Percentiles rank a stretch among this genome's conserved stretches.
Conservation (phyloP, 2,113 vertebrate genomes). For the Theropithecus gelada region DNA sequence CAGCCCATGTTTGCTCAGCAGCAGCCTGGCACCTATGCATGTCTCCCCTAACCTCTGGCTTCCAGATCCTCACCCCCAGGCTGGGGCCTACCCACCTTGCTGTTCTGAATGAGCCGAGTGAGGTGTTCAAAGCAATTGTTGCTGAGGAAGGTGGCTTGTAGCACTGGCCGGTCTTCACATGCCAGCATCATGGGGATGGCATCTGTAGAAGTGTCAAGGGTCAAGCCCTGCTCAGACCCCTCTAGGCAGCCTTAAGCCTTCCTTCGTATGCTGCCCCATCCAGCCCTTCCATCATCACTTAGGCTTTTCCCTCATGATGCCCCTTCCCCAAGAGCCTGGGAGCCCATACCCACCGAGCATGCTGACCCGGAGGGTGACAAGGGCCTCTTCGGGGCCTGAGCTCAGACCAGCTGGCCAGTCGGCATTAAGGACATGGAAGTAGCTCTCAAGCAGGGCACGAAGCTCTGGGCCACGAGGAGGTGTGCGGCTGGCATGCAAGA, state of each 20-base stretch:
- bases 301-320: background rate
- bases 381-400: conserved; percentile 84
- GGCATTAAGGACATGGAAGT: conserved; percentile 94
- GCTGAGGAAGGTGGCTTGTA: conserved; percentile 97
- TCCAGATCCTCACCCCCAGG: background rate
- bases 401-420: conserved; percentile 82
- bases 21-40: rapidly evolving
- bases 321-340: background rate
- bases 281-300: background rate
- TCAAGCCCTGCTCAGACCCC: background rate
- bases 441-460: conserved; percentile 90
- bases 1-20: background rate
- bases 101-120: conserved; percentile 96
- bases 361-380: conserved; percentile 89
- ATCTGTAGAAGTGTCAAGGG: conserved; percentile 78
- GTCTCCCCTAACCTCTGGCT: background rate
- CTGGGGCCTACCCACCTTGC: conserved; percentile 89
- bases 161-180: conserved; percentile 93
- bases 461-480: conserved; percentile 89
- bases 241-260: background rate
- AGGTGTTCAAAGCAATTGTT: conserved; percentile 99
- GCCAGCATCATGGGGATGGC: conserved; percentile 95
- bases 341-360: conserved; percentile 91
- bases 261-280: background rate
- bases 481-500: conserved; percentile 91